Evolutionary conservation across 2,797 vertebrate species (phyloP).

Genomic region (Threskiornis aethiopicus): DNA sequence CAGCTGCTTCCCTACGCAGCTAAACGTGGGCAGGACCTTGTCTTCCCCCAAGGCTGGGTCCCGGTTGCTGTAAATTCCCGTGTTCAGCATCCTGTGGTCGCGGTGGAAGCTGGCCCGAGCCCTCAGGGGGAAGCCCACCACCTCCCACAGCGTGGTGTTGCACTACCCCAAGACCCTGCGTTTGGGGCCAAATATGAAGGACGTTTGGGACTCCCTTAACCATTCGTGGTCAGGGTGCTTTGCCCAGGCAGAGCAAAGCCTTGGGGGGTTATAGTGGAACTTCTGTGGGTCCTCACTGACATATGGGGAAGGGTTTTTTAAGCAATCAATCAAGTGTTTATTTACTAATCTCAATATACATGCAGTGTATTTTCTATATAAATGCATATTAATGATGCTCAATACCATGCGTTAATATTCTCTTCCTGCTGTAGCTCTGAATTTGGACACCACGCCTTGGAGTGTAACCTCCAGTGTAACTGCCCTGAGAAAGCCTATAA

Average conservation of each 20-base stretch:
- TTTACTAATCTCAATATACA: not conserved
- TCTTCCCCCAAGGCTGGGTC: not conserved
- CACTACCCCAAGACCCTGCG: accelerated
- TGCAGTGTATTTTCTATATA: accelerated
- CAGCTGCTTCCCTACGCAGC: accelerated
- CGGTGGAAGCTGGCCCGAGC: not conserved
- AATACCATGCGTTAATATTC: accelerated
- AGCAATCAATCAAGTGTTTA: accelerated
- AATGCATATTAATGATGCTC: accelerated
- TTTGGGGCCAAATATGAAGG: not conserved
- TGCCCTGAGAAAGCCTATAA: constrained; percentile 82
- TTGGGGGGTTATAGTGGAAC: accelerated
- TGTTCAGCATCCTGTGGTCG: not conserved
- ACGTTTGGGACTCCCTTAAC: not conserved
- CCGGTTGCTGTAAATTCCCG: not conserved
- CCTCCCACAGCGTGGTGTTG: not conserved
- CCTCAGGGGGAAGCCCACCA: not conserved
- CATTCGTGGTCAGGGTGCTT: not conserved
- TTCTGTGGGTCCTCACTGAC: not conserved
- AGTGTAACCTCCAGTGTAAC: constrained; percentile 73
- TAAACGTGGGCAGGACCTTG: not conserved
- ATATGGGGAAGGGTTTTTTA: not conserved
- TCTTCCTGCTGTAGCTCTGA: not conserved
- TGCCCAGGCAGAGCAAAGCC: not conserved
- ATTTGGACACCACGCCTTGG: accelerated